Evolutionary conservation across 1,140 invertebrate species (phyloP).

Genomic region (Ips nitidus): DNA sequence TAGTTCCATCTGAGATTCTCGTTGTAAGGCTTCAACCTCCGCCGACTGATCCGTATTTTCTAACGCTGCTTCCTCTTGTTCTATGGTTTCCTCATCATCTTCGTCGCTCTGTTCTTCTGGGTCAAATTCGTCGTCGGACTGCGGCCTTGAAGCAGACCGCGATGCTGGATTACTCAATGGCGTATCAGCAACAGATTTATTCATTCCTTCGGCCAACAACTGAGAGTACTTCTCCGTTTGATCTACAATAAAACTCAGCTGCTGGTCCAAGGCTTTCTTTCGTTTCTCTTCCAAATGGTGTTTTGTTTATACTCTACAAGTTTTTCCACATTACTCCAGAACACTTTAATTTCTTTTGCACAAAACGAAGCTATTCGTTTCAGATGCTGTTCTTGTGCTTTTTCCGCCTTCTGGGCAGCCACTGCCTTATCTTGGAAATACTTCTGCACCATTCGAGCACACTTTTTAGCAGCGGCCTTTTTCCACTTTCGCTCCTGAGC

Average conservation of each 20-base stretch:
- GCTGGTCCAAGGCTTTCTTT: conserved; percentile 94
- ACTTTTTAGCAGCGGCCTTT: conserved; percentile 91
- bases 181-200: conserved; percentile 57
- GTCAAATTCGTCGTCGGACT: conserved; percentile 75
- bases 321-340: conserved; percentile 98
- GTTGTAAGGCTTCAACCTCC: conserved; percentile 85
- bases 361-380: conserved; percentile 86
- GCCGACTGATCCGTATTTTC: conserved; percentile 64
- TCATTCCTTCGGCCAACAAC: conserved; percentile 81
- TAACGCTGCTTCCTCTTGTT: conserved; percentile 77
- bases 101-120: conserved; percentile 72
- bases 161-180: conserved; percentile 49
- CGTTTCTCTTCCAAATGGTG: conserved; percentile 90
- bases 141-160: conserved; percentile 52
- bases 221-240: conserved; percentile 98
- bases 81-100: conserved; percentile 96
- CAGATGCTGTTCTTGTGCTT: conserved; percentile 84
- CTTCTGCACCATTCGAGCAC: conserved; percentile 89
- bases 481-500: conserved; percentile 98
- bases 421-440: conserved; percentile 93
- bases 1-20: conserved; percentile 88
- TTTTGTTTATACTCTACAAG: conserved; percentile 94
- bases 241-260: conserved; percentile 97
- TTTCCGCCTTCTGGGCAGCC: conserved; percentile 86
- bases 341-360: conserved; percentile 91